Conservation (phyloP, 2,888 invertebrate genomes). For the Seira ritae region DNA sequence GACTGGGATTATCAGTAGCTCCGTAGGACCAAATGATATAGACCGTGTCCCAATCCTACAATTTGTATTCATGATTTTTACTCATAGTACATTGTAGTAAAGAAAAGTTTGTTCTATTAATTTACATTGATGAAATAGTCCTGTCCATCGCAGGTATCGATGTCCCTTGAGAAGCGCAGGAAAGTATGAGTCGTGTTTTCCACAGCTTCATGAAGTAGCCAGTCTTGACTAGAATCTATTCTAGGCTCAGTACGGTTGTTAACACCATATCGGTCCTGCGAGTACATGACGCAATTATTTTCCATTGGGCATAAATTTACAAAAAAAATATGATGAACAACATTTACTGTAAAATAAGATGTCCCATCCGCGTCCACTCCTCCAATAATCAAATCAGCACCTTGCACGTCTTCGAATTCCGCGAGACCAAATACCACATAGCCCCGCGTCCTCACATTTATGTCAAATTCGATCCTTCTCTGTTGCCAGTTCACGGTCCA, state of each 20-base stretch:
- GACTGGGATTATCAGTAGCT: not conserved
- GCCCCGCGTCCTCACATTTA: not conserved
- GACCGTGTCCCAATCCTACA: not conserved
- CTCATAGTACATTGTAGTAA: not conserved
- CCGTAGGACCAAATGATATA: conserved; percentile 27
- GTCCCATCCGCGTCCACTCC: conserved; percentile 17
- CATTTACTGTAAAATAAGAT: conserved; percentile 15
- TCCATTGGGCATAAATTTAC: not conserved
- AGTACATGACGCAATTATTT: not conserved
- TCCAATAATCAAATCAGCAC: conserved; percentile 32
- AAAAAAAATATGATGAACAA: not conserved
- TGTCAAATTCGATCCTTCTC: not conserved
- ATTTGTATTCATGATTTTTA: too few relatives aligned
- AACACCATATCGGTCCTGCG: not conserved
- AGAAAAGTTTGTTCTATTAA: not conserved
- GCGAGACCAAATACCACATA: conserved; percentile 30
- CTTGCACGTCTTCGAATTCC: not conserved
- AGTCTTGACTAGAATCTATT: not conserved
- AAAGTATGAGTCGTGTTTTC: conserved; percentile 14
- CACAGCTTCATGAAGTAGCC: not conserved
- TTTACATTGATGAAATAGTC: conserved; percentile 26
- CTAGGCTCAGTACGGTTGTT: not conserved
- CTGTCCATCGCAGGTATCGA: conserved; percentile 19
- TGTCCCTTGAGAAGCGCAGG: conserved; percentile 3
- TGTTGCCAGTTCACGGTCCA: not conserved